Conservation (phyloP, 2,888 invertebrate species). For the Resseliella maxima region DNA sequence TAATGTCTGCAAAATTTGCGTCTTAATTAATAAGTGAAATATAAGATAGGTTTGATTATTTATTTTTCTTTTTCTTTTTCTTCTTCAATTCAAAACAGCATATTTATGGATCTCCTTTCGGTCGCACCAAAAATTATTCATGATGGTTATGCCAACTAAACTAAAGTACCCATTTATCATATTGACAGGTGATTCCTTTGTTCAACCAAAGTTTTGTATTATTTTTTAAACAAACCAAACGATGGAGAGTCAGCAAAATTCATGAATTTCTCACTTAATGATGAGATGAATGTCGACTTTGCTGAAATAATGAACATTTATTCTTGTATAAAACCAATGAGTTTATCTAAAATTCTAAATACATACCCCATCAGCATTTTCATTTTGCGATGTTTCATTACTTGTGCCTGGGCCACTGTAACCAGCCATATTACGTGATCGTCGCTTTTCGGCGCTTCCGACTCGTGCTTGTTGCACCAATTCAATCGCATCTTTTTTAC, state of each 20-base stretch:
- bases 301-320: slow-evolving; percentile 56
- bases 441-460: slow-evolving; percentile 71
- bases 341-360: not conserved
- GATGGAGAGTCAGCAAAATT: no score
- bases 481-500: slow-evolving; percentile 95
- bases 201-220: no score
- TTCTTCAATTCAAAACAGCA: slow-evolving; percentile 4
- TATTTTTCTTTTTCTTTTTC: not conserved
- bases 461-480: slow-evolving; percentile 92
- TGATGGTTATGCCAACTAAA: no score
- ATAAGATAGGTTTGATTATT: slow-evolving; percentile 14
- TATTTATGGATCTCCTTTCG: not conserved
- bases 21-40: not conserved
- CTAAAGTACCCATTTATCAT: not conserved
- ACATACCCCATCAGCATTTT: slow-evolving; percentile 56
- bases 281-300: slow-evolving; percentile 57
- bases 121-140: not conserved
- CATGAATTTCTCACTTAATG: slow-evolving; percentile 57
- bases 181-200: not conserved
- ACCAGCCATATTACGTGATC: slow-evolving; percentile 69
- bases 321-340: slow-evolving; percentile 45
- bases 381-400: not conserved
- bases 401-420: slow-evolving; percentile 56
- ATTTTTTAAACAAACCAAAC: slow-evolving; percentile 56
- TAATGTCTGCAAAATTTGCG: not conserved